These are phyloP conservation scores for Lytechinus pictus DNA, from an alignment of 35 echinoderm and acorn worm species.

Conservation along the genomic window DNA sequence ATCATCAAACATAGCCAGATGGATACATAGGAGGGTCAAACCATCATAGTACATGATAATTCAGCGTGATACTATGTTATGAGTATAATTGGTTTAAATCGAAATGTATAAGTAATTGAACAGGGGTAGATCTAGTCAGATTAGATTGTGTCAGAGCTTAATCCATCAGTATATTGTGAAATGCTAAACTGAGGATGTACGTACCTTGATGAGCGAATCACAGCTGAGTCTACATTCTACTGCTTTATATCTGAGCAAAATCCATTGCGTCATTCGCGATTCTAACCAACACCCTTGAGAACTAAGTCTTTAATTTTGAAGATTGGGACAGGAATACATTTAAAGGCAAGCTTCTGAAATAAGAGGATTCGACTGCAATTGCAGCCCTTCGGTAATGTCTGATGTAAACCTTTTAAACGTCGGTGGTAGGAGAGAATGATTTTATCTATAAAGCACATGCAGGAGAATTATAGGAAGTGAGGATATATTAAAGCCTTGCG, in stretches of 20 bases:
- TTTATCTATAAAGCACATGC: too few relatives aligned
- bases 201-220: neutral
- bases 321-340: neutral
- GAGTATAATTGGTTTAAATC: too few relatives aligned
- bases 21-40: too few relatives aligned
- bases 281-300: neutral
- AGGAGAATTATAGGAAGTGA: too few relatives aligned
- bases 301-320: neutral
- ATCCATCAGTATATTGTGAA: neutral
- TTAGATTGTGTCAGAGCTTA: neutral
- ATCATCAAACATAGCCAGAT: too few relatives aligned
- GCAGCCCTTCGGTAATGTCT: neutral
- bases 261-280: neutral
- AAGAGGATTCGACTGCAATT: neutral
- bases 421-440: too few relatives aligned
- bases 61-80: too few relatives aligned
- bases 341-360: neutral
- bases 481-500: too few relatives aligned
- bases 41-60: too few relatives aligned
- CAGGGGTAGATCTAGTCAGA: neutral
- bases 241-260: neutral
- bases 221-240: neutral
- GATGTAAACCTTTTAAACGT: neutral
- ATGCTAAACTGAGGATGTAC: neutral
- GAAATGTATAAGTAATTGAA: neutral